A percentile compares a stretch with the other conserved stretches of the same genome.
Evolutionary conservation across 1,140 invertebrate genomes (phyloP).

Genomic region (Ylistrum balloti): DNA sequence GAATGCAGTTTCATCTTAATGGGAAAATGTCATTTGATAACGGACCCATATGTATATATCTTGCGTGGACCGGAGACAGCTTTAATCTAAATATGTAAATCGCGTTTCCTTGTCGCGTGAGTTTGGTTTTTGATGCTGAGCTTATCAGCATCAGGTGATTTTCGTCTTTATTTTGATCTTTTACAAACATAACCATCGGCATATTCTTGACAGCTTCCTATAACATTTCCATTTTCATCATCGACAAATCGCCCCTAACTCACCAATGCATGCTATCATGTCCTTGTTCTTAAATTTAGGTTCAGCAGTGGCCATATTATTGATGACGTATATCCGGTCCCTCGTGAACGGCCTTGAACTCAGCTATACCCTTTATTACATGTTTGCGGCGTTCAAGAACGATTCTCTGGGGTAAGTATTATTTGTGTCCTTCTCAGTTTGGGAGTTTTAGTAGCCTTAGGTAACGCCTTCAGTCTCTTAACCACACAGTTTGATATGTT

Average conservation of each 20-base stretch:
- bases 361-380: slow-evolving; percentile 75
- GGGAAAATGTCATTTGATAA: neutral
- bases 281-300: slow-evolving; percentile 65
- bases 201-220: too few species aligned
- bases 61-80: neutral
- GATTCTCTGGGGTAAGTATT: slow-evolving; percentile 67
- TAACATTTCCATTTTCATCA: too few species aligned
- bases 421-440: too few species aligned
- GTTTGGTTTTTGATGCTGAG: neutral
- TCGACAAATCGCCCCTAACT: too few species aligned
- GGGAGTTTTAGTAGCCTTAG: too few species aligned
- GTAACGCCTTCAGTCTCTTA: too few species aligned
- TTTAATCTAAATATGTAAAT: neutral
- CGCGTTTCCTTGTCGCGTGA: neutral
- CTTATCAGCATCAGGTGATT: neutral
- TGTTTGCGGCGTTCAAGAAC: slow-evolving; percentile 72
- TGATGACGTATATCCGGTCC: slow-evolving; percentile 76
- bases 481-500: too few species aligned
- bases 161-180: too few species aligned
- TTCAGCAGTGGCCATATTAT: slow-evolving; percentile 70
- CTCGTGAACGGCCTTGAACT: slow-evolving; percentile 74
- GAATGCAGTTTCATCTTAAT: neutral
- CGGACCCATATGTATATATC: neutral
- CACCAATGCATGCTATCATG: too few species aligned
- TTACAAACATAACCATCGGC: too few species aligned